phyloP scores from a whole-genome alignment of 2,797 vertebrate genomes.

The Sciurus carolinensis region DNA sequence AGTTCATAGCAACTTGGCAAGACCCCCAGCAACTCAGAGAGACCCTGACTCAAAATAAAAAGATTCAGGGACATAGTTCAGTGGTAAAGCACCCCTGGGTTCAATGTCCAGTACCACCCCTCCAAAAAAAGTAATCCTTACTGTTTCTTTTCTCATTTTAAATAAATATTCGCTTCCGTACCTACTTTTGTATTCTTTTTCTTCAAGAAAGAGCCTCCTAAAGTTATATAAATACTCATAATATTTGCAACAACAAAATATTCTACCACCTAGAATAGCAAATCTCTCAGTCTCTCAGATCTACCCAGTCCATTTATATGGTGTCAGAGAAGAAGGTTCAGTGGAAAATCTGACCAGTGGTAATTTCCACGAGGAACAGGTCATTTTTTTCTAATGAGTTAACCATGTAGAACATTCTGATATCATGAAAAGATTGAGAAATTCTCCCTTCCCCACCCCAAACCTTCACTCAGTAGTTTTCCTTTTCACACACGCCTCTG shows the following conservation, averaged over 20 bases:
- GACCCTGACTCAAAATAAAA: background rate
- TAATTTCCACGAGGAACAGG: slow-evolving; percentile 68
- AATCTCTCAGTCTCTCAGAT: background rate
- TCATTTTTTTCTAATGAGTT: slow-evolving; percentile 21
- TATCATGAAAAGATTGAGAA: slow-evolving; percentile 72
- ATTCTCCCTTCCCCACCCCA: slow-evolving; percentile 25
- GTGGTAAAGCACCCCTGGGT: background rate
- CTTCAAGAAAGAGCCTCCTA: background rate
- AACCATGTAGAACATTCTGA: slow-evolving; percentile 56
- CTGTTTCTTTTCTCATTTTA: slow-evolving; percentile 27
- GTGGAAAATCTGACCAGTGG: background rate
- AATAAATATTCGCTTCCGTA: background rate
- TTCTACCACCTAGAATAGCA: background rate
- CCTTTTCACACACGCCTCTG: slow-evolving; percentile 65
- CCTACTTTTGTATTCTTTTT: slow-evolving; percentile 31
- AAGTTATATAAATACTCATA: background rate
- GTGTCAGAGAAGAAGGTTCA: background rate
- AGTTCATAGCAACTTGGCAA: background rate
- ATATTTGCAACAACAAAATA: background rate
- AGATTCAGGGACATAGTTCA: background rate
- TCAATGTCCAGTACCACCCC: background rate
- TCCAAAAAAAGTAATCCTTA: background rate
- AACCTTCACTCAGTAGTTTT: slow-evolving; percentile 72
- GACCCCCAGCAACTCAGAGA: background rate
- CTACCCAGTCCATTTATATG: too few relatives aligned